phyloP scores from a whole-genome alignment of 1,140 invertebrate species.

The Bombus breviceps region DNA sequence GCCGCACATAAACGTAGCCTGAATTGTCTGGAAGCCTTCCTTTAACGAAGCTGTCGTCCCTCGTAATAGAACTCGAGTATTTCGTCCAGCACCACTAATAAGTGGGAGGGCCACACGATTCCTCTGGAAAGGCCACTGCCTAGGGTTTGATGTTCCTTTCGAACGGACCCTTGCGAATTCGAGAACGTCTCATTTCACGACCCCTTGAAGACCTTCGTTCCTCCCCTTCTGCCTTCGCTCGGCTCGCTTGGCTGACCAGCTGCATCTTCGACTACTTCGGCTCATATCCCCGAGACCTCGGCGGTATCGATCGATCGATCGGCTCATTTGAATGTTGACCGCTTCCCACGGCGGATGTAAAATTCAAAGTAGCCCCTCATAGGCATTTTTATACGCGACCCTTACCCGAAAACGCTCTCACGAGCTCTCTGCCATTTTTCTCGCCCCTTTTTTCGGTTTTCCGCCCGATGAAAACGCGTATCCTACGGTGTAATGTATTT shows the following conservation, averaged over 20 bases:
- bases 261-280: conserved; percentile 51
- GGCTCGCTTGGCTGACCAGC: conserved; percentile 41
- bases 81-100: conserved; percentile 62
- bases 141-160: conserved; percentile 51
- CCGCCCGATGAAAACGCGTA: conserved; percentile 63
- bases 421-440: conserved; percentile 19
- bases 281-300: conserved; percentile 59
- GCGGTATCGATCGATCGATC: conserved; percentile 73
- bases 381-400: conserved; percentile 76
- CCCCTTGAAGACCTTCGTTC: conserved; percentile 48
- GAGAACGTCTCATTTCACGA: conserved; percentile 68
- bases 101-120: conserved; percentile 51
- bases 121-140: conserved; percentile 41
- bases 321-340: conserved; percentile 79
- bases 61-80: conserved; percentile 60
- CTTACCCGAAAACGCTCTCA: background rate
- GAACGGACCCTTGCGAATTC: conserved; percentile 58
- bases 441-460: conserved; percentile 18
- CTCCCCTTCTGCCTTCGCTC: conserved; percentile 30
- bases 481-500: conserved; percentile 73
- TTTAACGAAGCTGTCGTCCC: conserved; percentile 61
- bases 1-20: conserved; percentile 42
- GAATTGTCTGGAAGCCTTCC: conserved; percentile 37
- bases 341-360: conserved; percentile 38
- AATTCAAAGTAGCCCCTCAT: conserved; percentile 46